Evolutionary conservation across 2,797 vertebrate genomes (phyloP).

Genomic region (Myotis vivesi): DNA sequence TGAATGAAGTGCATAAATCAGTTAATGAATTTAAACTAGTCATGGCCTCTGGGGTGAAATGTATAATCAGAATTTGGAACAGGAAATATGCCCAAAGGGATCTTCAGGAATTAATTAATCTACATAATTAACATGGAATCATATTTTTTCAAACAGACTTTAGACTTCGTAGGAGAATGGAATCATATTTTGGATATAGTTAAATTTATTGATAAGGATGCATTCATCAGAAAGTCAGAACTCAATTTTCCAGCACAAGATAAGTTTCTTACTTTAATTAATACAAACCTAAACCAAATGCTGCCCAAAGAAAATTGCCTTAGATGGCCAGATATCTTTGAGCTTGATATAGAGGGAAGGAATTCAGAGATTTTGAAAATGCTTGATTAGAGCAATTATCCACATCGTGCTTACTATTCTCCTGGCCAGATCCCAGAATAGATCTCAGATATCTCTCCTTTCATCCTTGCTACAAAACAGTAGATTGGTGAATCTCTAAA

Average conservation of each 20-base stretch:
- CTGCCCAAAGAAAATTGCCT: not conserved
- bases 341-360: not conserved
- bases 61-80: not conserved
- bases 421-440: not conserved
- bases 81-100: not conserved
- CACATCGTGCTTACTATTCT: not conserved
- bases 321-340: not conserved
- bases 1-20: not conserved
- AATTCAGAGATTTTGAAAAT: not conserved
- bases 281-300: not conserved
- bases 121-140: not conserved
- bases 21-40: not conserved
- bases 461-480: not conserved
- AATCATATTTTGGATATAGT: not conserved
- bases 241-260: not conserved
- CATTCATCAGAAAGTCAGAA: not conserved
- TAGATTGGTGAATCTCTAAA: not conserved
- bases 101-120: conserved; percentile 11
- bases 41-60: not conserved
- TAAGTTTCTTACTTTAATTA: not conserved
- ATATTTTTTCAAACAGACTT: not conserved
- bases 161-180: not conserved
- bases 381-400: not conserved
- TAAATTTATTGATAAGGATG: not conserved
- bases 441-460: not conserved